Conservation (phyloP, 2,888 invertebrate species). For the Mystacides longicornis region DNA sequence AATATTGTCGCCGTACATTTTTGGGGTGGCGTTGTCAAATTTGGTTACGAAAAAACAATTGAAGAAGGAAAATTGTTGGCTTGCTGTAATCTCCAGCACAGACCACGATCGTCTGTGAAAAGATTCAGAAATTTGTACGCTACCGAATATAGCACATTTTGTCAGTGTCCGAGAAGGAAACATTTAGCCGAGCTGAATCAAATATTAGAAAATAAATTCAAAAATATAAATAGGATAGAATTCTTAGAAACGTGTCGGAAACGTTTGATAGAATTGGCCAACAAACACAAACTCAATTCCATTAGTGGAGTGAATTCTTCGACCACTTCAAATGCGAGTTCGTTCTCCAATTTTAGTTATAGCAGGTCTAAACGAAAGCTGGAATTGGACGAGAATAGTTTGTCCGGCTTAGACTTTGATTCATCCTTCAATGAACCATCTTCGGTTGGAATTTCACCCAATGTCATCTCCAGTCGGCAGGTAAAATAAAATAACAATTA, state of each 20-base stretch:
- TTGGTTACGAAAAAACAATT: slow-evolving; percentile 49
- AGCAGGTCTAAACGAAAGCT: slow-evolving; percentile 27
- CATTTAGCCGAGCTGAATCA: slow-evolving; percentile 43
- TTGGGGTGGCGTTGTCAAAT: slow-evolving; percentile 47
- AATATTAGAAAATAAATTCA: slow-evolving; percentile 36
- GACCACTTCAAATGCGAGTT: neutral
- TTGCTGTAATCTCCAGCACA: slow-evolving; percentile 57
- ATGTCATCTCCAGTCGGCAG: too few species aligned
- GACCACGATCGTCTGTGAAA: slow-evolving; percentile 41
- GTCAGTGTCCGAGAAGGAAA: slow-evolving; percentile 51
- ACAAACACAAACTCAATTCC: neutral
- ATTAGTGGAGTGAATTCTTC: neutral
- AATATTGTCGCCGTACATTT: slow-evolving; percentile 49
- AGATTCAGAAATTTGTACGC: slow-evolving; percentile 52
- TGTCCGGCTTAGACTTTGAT: slow-evolving; percentile 43
- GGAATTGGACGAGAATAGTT: slow-evolving; percentile 34
- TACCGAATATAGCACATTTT: slow-evolving; percentile 55
- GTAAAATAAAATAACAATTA: too few species aligned
- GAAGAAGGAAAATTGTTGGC: slow-evolving; percentile 50
- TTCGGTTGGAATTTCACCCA: too few species aligned
- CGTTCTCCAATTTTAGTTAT: slow-evolving; percentile 24
- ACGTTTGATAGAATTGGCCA: slow-evolving; percentile 5
- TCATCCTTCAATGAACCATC: slow-evolving; percentile 34
- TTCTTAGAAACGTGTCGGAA: slow-evolving; percentile 10
- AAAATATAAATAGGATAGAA: slow-evolving; percentile 9